Base-by-base conservation (phyloP, 2,888 invertebrate species). In the Melanargia galathea region DNA sequence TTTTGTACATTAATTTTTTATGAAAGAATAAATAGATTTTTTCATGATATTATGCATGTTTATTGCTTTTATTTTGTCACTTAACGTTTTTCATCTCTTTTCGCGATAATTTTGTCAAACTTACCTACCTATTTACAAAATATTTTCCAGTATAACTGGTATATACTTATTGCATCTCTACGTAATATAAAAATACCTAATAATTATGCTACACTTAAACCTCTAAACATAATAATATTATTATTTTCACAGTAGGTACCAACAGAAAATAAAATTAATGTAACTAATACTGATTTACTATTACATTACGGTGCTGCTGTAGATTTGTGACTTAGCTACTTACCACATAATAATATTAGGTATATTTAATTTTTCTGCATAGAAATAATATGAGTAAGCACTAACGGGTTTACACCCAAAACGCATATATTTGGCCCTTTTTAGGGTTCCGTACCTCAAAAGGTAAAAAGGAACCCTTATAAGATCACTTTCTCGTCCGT, bases 221-320 rank as follows among this genome's bases (percentile, higher is more conserved):
- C 7, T 2, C 6, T 43, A 43, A 16, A 43, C 2, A 13, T 45
- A n/a, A 22, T 22, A 5, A 11, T 20, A 46, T 46, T 11, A 46
- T 20, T 46, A 46, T 22, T 22, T 46, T 46, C n/a, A 62, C 43
- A 58, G 54, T 59, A 62, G 26, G n/a, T 16, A 24, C 8, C n/a
- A 22, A 62, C 38, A 48, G 49, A 62, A 22, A 63, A 49, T 64
- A 60, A 52, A 57, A 61, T 57, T 66, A 52, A 52, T 20, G 13
- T 67, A 63, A 62, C 63, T 72, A 73, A 73, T 75, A 74, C 70
- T 72, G 74, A 71, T 71, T 70, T 70, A 64, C 60, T 67, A 62
- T 30, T 30, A 38, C 13, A 38, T 13, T 52, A 33, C 2, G 48
- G n/a, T 5, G 20, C 16, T 16, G 49, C 13, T 35, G 20, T 30